Base-by-base conservation (phyloP, 1,140 invertebrate genomes). In the Meteorus sp. region DNA sequence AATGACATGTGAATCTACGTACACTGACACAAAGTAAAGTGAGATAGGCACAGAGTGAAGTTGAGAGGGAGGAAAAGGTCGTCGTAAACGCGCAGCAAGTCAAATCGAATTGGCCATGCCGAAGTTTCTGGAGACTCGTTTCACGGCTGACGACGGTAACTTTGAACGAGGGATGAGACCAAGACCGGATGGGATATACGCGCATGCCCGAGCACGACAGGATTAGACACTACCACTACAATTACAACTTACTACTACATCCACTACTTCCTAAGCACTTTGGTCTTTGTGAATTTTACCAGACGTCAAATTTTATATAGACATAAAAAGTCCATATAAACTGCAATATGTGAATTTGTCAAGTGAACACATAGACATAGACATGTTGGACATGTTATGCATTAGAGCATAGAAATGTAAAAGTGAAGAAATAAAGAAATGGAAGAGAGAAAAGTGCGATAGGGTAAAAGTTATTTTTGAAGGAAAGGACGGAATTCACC, bases 61-160 rank as follows among this genome's bases (percentile, higher is more conserved):
- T 60, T n/a, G n/a, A n/a, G n/a, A n/a, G n/a, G n/a, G n/a, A n/a
- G n/a, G n/a, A n/a, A n/a, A n/a, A n/a, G n/a, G n/a, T n/a, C n/a
- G n/a, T 37, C 47, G 52, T 61, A 60, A 56, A 52, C 57, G 60
- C 50, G 56, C n/a, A n/a, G 47, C 62, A 65, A 65, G 66, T 68
- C 59, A 65, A 65, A 65, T 68, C 59, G 61, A 65, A 68, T 68
- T 65, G 63, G 60, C 55, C 60, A 35, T 59, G 47, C 59, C 52
- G 29, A 61, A 67, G 58, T 62, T 64, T 60, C 57, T 31, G 25
- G 15, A 56, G 44, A 62, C 55, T 60, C 58, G 45, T 62, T 65
- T 65, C 61, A 65, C 58, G 56, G 55, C 33, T 51, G 35, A 51
- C 35, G 47, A 58, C 56, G 15, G 33, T 58, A 58, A 58, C 50